phyloP scores from a whole-genome alignment of 2,888 invertebrate species.

The Opisthograptis luteolata region DNA sequence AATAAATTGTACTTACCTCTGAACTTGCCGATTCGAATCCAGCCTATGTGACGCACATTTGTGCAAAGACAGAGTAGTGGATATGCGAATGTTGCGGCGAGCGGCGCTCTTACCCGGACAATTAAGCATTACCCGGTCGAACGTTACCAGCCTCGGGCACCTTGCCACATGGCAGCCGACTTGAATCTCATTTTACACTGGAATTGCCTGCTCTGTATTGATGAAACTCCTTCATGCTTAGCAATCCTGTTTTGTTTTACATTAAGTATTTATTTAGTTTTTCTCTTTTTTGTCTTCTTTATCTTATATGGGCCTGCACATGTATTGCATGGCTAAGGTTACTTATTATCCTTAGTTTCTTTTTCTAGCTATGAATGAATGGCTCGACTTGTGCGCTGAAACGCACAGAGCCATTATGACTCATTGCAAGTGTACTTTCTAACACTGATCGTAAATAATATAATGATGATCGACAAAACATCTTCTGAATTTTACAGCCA shows the following conservation, averaged over 20 bases:
- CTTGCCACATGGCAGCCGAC: slow-evolving; percentile 67
- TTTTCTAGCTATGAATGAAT: too few relatives aligned
- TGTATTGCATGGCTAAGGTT: too few relatives aligned
- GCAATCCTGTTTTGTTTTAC: slow-evolving; percentile 14
- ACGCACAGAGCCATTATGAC: too few relatives aligned
- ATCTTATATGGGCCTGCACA: too few relatives aligned
- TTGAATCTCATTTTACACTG: slow-evolving; percentile 54
- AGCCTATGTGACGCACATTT: background rate
- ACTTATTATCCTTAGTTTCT: too few relatives aligned
- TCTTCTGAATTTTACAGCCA: too few relatives aligned
- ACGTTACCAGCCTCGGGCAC: slow-evolving; percentile 58
- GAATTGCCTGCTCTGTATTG: slow-evolving; percentile 35
- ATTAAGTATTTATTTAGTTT: too few relatives aligned
- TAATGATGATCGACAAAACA: too few relatives aligned
- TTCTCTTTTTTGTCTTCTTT: too few relatives aligned
- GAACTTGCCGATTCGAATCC: background rate
- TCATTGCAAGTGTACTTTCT: too few relatives aligned
- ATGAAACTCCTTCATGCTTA: slow-evolving; percentile 42
- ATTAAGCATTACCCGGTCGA: slow-evolving; percentile 62
- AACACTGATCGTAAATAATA: too few relatives aligned
- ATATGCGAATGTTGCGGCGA: slow-evolving; percentile 58
- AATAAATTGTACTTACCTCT: background rate
- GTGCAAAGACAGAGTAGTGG: slow-evolving; percentile 36
- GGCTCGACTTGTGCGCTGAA: too few relatives aligned
- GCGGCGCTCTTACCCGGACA: slow-evolving; percentile 56